These are phyloP conservation scores for Hirudinaria manillensis DNA, from an alignment of 2,888 invertebrate species.

Conservation along the genomic window DNA sequence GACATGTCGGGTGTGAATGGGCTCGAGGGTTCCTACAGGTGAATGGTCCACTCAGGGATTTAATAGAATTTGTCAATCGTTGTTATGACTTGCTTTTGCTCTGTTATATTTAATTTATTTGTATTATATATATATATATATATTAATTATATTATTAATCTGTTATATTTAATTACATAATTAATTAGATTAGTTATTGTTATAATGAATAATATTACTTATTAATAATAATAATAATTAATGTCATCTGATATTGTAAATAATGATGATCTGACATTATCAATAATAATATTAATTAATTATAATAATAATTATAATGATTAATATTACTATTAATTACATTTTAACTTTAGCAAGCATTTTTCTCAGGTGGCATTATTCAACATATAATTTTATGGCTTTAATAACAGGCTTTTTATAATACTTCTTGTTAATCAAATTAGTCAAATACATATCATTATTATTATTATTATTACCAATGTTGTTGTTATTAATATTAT, in stretches of 20 bases:
- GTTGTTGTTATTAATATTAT: neutral
- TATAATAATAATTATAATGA: neutral
- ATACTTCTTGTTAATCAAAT: neutral
- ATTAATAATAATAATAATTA: neutral
- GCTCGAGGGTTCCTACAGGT: constrained; percentile 60
- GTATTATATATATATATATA: neutral
- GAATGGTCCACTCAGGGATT: neutral
- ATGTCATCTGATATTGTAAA: neutral
- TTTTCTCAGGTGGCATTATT: neutral
- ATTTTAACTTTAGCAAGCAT: neutral
- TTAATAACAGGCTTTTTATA: no score
- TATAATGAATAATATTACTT: neutral
- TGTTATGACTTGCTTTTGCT: neutral
- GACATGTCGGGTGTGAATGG: constrained; percentile 66
- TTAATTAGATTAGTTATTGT: no score
- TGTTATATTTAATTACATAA: neutral
- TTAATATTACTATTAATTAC: neutral
- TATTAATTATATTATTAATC: constrained; percentile 1
- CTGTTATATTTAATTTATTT: neutral
- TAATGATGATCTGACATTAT: neutral
- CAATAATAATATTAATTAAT: no score
- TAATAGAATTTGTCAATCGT: neutral
- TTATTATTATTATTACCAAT: neutral
- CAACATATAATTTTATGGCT: no score
- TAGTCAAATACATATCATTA: no score